Evolutionary conservation across 2,888 invertebrate genomes (phyloP), one percentile per base, ranked within the genome.

Genomic region (Pilophorus perplexus): DNA sequence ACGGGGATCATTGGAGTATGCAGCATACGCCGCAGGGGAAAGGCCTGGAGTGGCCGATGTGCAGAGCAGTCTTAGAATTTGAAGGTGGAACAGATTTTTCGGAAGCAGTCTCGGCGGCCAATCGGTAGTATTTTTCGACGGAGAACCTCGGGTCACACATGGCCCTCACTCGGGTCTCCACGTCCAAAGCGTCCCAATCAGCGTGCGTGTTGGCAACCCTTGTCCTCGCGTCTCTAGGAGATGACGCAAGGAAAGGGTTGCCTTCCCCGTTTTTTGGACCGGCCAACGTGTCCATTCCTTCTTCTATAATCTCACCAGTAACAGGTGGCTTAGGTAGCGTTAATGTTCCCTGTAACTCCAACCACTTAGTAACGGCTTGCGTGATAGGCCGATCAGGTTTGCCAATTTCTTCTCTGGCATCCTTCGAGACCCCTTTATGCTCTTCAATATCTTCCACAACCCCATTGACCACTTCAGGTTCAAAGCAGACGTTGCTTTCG

Each of bases 331-430:
- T 22, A 18, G 54, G 22, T 16, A 64, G 68, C 27, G 50, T 64
- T 10, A 27, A 20, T 3, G 66, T 25, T 23, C 69, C 69, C 66
- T 68, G 69, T 33, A 62, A 66, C 37, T 69, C 64, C 71, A 84
- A 78, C 85, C 85, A 85, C 64, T 82, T 80, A 52, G 79, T 82
- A 1, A 85, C 84, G 0, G 84, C 84, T 50, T 80, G 77, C 2
- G 83, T 84, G 66, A 85, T 81, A 10, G 83, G 82, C 23, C 71
- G 64, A 3, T 64, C 71, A 37, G 66, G 10, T 14, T 10, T 28
- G 6, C 12, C 22, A 10, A 6, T 57, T 33, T 33, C 33, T 12
- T 33, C 33, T 33, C 12, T 33, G 33, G 12, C 33, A 12, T 33
- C 33, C 6, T 12, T 33, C 33, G 33, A 33, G 6, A 33, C 6